Percentiles rank a stretch among this genome's conserved stretches.
Conservation (phyloP, 2,888 invertebrate genomes). For the Pristionchus mayeri region DNA sequence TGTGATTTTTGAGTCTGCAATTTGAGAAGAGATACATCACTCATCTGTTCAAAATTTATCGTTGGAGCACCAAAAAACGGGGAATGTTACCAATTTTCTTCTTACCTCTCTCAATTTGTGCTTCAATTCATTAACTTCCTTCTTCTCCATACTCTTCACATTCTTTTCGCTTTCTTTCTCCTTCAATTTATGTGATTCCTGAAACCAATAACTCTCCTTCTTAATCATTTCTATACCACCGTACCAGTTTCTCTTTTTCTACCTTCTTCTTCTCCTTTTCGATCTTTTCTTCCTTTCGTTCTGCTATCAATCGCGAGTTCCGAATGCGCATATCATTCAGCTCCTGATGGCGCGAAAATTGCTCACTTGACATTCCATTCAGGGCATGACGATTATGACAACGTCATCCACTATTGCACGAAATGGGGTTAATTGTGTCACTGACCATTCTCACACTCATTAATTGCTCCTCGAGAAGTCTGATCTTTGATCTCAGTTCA, state of each 20-base stretch:
- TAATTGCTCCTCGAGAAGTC: conserved; percentile 34
- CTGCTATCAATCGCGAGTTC: conserved; percentile 32
- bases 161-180: background rate
- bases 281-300: conserved; percentile 9
- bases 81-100: background rate
- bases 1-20: conserved; percentile 22
- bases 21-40: background rate
- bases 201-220: background rate
- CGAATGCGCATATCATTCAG: conserved; percentile 38
- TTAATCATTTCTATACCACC: background rate
- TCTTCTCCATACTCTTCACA: background rate
- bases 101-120: conserved; percentile 34
- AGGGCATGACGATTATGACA: background rate
- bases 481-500: conserved; percentile 44
- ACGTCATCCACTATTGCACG: too few species aligned
- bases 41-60: too few species aligned
- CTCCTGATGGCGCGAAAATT: conserved; percentile 1
- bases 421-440: too few species aligned
- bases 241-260: conserved; percentile 12
- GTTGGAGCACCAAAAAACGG: too few species aligned
- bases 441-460: conserved; percentile 42
- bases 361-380: too few species aligned
- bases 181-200: conserved; percentile 9
- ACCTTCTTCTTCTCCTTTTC: background rate
- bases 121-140: conserved; percentile 23